phyloP scores from a whole-genome alignment of 2,113 vertebrate species.

The Oophaga pumilio region DNA sequence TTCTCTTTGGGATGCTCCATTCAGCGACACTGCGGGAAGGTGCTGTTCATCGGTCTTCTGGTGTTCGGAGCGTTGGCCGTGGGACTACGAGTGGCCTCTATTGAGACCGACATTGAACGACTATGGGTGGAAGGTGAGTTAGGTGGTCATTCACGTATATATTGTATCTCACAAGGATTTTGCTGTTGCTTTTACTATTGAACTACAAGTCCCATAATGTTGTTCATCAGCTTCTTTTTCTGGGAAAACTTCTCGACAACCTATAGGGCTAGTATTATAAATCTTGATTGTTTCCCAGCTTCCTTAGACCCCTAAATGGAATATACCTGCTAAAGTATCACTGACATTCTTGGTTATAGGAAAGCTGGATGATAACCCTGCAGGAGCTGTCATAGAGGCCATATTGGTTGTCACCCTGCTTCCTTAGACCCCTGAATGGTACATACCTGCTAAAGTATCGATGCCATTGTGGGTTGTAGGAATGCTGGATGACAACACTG shows the following conservation, averaged over 20 bases:
- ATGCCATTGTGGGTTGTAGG: neutral
- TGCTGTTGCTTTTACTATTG: neutral
- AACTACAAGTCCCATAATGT: neutral
- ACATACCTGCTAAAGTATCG: neutral
- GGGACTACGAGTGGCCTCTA: conserved; percentile 89
- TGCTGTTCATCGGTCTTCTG: conserved; percentile 94
- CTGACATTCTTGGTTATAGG: too few species aligned
- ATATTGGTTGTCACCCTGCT: neutral
- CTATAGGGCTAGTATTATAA: neutral
- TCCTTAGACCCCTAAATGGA: neutral
- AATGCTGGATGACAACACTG: too few species aligned
- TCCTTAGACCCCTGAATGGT: neutral
- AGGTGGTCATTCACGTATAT: neutral
- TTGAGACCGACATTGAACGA: conserved; percentile 96
- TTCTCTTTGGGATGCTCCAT: conserved; percentile 95
- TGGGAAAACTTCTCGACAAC: too few species aligned
- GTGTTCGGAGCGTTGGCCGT: conserved; percentile 93
- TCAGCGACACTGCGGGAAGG: conserved; percentile 96
- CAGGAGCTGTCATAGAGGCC: neutral
- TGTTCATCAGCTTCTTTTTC: too few species aligned
- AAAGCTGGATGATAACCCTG: neutral
- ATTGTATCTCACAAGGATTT: neutral
- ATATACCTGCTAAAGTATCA: too few species aligned
- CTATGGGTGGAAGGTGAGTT: conserved; percentile 98
- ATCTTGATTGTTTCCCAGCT: neutral